Conservation (phyloP, 2,113 vertebrate genomes). For the Loxodonta africana region DNA sequence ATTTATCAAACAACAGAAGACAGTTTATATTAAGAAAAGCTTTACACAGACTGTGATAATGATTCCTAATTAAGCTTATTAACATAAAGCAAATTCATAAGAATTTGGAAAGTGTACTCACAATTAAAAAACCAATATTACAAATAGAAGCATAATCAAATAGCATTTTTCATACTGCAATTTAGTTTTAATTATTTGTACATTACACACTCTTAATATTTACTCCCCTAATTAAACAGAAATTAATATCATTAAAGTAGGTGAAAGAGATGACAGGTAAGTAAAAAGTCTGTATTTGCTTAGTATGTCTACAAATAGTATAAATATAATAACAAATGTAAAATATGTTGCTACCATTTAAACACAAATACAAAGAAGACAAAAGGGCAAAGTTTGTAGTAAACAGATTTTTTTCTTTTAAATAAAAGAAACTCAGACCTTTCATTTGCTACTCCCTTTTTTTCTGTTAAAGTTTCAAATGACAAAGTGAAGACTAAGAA, state of each 20-base stretch:
- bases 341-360: slow-evolving; percentile 10
- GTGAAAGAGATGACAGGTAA: background rate
- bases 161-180: background rate
- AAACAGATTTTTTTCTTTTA: slow-evolving; percentile 23
- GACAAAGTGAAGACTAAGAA: slow-evolving; percentile 30
- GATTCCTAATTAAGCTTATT: background rate
- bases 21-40: background rate
- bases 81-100: slow-evolving; percentile 10
- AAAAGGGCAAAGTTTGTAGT: background rate
- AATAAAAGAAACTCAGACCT: background rate
- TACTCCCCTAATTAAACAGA: background rate
- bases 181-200: background rate
- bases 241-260: background rate
- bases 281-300: background rate
- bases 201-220: background rate
- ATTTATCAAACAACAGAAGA: background rate
- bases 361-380: background rate
- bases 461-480: slow-evolving; percentile 54
- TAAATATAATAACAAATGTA: background rate
- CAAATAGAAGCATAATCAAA: slow-evolving; percentile 29
- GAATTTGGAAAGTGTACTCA: background rate
- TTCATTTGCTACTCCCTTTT: background rate
- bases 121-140: background rate
- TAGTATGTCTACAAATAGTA: background rate
- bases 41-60: background rate